phyloP scores from a whole-genome alignment of 2,113 vertebrate species.

The Cyanoramphus novaezelandiae region DNA sequence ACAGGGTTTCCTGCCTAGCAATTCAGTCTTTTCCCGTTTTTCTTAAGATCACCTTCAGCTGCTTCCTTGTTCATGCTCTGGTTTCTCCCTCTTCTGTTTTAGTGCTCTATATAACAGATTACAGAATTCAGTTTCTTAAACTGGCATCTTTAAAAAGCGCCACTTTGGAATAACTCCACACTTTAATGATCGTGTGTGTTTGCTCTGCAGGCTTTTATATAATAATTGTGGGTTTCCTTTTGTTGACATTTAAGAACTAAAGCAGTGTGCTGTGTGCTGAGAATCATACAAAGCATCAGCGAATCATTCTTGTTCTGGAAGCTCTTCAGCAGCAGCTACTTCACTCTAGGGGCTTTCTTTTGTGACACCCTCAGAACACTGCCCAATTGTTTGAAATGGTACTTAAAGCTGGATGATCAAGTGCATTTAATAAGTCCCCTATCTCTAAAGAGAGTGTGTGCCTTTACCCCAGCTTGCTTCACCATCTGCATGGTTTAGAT shows the following conservation, averaged over 20 bases:
- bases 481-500: background rate
- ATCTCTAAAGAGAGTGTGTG: background rate
- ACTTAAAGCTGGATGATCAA: background rate
- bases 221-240: constrained; percentile 6
- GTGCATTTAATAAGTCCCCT: background rate
- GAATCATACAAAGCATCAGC: background rate
- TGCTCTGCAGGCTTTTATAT: background rate
- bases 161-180: background rate
- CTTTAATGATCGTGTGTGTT: background rate
- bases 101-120: background rate
- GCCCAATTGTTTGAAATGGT: background rate
- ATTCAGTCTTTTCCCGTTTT: background rate
- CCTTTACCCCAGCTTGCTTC: background rate
- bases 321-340: background rate
- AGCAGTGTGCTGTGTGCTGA: background rate
- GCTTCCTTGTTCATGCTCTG: background rate
- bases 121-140: background rate
- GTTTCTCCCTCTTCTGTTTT: background rate
- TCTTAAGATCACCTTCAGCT: constrained; percentile 34
- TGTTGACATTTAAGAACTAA: background rate
- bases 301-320: background rate
- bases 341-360: background rate
- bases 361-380: background rate
- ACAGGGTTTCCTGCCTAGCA: background rate
- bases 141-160: background rate